Base-by-base conservation (phyloP, 2,797 vertebrate species). In the Sparus aurata region DNA sequence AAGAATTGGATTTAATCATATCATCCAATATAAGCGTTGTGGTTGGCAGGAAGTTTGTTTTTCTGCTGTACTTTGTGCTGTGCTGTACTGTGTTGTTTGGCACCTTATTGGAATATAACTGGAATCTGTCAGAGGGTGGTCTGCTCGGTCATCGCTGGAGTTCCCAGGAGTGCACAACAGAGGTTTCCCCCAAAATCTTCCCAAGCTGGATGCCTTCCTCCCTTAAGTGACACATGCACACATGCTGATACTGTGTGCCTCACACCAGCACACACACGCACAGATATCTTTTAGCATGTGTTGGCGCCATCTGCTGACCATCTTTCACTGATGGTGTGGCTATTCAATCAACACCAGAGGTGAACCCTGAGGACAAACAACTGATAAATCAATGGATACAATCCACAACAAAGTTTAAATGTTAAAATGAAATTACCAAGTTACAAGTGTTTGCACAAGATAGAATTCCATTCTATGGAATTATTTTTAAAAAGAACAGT, bases 281-380 rank as follows among this genome's bases (percentile, higher is more conserved):
- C 1, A 45, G 10, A 7, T 45, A 16, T 60, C 12, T 71, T 58
- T 65, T 41, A 12, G 18, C 43, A 7, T 60, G 73, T 74, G 53
- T 38, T 84, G 67, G 79, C 68, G 73, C 85, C 88, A 86, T 68
- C 90, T 91, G 65, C 80, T 79, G 87, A 16, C 61, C 4, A 25
- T 53, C 2, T 68, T 34, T 69, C 11, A 43, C 18, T 12, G 10
- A 43, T n/a, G 2, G 23, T 1, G 10, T 30, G 25, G 10, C 46
- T 22, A 23, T 75, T 47, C 4, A 15, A 7, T 15, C n/a, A 38
- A 22, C 16, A n/a, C 5, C 5, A 0, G 5, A 61, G 30, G 15
- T 55, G 4, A 72, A 55, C 1, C 47, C 12, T 17, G 2, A 23
- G 15, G 57, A 54, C 17, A 71, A 46, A 34, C 18, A 49, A 49